Evolutionary conservation across 2,888 invertebrate genomes (phyloP), one percentile per base, ranked within the genome.

Genomic region (Sarcophaga variegata): DNA sequence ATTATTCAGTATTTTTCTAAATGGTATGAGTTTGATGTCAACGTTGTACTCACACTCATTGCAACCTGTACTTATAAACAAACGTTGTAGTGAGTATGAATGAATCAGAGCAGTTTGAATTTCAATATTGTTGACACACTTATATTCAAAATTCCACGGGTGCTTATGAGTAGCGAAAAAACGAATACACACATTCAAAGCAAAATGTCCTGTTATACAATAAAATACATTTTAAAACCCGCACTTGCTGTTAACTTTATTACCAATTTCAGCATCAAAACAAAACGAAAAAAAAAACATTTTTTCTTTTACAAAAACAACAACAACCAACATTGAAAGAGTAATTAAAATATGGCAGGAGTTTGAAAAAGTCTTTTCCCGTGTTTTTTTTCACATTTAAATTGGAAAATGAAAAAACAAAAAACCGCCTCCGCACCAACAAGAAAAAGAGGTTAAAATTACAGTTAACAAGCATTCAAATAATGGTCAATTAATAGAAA

Each of bases 401-500:
- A 82, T 45, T 17, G 27, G 60, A n/a, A 60, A 66, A 83, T 64
- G 77, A 82, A 81, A 25, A 62, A 67, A n/a, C 27, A 4, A 17
- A 20, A 45, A 81, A 75, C 12, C n/a, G 17, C 27, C 10, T 2
- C 5, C 8, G 37, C 2, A 37, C 10, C 37, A 37, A 0, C 8
- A 37, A 2, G 37, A 25, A 79, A 66, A 81, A 71, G 22, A 59
- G 20, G 20, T 49, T 69, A n/a, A 25, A 47, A 54, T 82, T 70
- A 27, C 25, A 70, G 63, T 63, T 70, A 63, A 70, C 63, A 17
- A 62, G 66, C 17, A 71, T 22, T 67, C 25, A 75, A 81, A 75
- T 80, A 72, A 74, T 62, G 27, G 60, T 62, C 67, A 74, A 74
- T 81, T 74, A 67, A 81, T 54, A 45, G 63, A 81, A 75, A 81